These are phyloP conservation scores for Agrotis ipsilon DNA, from an alignment of 2,888 invertebrate genomes.

Conservation along the genomic window DNA sequence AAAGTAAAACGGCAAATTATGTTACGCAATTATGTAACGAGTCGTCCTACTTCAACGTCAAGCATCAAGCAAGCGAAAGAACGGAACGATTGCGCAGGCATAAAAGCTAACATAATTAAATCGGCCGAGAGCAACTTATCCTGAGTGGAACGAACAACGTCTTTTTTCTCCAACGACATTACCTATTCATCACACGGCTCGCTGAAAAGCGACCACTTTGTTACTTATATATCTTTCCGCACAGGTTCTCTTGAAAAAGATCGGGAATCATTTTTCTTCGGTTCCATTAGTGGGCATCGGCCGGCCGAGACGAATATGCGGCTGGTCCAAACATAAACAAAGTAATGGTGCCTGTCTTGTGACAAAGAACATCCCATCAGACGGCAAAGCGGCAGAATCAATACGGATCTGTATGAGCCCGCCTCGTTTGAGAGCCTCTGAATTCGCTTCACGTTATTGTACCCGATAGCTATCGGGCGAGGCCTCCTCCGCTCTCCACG, in stretches of 20 bases:
- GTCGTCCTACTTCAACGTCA: slow-evolving; percentile 10
- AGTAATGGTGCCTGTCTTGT: slow-evolving; percentile 80
- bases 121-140: slow-evolving; percentile 71
- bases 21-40: not conserved
- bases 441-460: slow-evolving; percentile 64
- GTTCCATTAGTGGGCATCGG: slow-evolving; percentile 82
- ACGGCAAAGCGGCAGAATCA: slow-evolving; percentile 76
- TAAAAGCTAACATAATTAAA: slow-evolving; percentile 77
- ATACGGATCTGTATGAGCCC: slow-evolving; percentile 65
- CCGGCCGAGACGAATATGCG: slow-evolving; percentile 79
- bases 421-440: slow-evolving; percentile 46
- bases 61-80: slow-evolving; percentile 24
- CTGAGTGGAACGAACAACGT: slow-evolving; percentile 71
- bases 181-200: slow-evolving; percentile 82
- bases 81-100: slow-evolving; percentile 67
- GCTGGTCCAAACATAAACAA: slow-evolving; percentile 83
- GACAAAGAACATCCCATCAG: slow-evolving; percentile 84
- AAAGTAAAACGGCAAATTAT: slow-evolving; percentile 4
- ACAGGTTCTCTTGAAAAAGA: slow-evolving; percentile 72
- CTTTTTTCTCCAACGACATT: slow-evolving; percentile 77
- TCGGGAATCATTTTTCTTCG: slow-evolving; percentile 82
- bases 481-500: slow-evolving; percentile 39
- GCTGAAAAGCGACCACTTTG: slow-evolving; percentile 81
- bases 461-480: slow-evolving; percentile 61
- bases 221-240: slow-evolving; percentile 73